Percentiles rank a stretch among this genome's conserved stretches.
phyloP scores from a whole-genome alignment of 2,113 vertebrate species.

The Mystacornis crossleyi region DNA sequence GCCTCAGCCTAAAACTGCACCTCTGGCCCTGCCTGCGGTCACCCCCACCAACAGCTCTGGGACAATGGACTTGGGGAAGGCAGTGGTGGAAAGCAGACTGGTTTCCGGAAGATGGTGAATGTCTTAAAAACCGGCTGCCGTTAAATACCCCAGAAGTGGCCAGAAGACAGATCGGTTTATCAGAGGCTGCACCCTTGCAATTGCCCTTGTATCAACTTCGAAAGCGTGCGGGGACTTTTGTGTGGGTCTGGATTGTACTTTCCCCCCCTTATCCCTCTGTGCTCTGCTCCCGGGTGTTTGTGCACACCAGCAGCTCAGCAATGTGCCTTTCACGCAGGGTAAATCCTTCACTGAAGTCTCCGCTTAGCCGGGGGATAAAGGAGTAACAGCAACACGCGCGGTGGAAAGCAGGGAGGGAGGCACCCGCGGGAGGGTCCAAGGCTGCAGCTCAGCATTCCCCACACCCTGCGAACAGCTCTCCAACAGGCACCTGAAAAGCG shows the following conservation, averaged over 20 bases:
- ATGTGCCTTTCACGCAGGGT: accelerated
- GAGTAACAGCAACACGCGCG: accelerated
- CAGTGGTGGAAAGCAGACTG: neutral
- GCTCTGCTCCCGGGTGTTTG: neutral
- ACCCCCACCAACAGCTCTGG: too few relatives aligned
- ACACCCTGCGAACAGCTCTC: accelerated
- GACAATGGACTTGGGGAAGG: neutral
- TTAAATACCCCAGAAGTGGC: neutral
- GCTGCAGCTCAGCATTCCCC: neutral
- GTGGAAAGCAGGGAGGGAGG: neutral
- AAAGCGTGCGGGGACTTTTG: accelerated
- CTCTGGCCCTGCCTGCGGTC: neutral
- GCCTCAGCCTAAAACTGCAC: neutral
- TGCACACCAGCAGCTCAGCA: neutral
- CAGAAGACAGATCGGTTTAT: neutral
- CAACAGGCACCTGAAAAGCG: neutral
- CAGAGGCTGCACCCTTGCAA: neutral
- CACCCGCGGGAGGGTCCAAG: neutral
- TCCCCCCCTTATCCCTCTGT: too few relatives aligned
- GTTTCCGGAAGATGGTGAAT: neutral
- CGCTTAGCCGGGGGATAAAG: neutral
- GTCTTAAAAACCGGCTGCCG: neutral
- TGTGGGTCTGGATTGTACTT: neutral
- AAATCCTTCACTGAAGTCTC: neutral
- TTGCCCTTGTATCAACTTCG: neutral